Conservation (phyloP, 2,113 vertebrate species). For the Hepsetus odoe region DNA sequence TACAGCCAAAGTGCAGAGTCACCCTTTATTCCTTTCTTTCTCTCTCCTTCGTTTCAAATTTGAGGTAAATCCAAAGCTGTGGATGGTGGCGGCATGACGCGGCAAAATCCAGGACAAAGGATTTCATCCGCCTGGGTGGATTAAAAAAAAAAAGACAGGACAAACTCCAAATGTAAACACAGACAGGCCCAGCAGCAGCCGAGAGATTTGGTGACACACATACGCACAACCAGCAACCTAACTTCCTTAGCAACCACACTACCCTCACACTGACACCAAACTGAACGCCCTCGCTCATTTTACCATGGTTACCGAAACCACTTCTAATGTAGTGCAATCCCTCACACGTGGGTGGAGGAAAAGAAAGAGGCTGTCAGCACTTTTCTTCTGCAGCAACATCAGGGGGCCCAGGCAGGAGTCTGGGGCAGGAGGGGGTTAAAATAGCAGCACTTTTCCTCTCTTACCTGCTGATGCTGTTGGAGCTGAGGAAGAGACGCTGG, state of each 20-base stretch:
- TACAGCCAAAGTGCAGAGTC: not conserved
- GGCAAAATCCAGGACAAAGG: conserved; percentile 39
- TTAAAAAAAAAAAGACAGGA: not conserved
- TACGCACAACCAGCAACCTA: not conserved
- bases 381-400: conserved; percentile 7
- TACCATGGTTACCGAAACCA: conserved; percentile 11
- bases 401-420: conserved; percentile 39
- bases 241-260: conserved; percentile 11
- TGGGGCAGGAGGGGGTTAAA: conserved; percentile 62
- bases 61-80: not conserved
- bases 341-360: not conserved
- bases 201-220: conserved; percentile 1
- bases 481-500: conserved; percentile 95
- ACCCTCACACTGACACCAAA: not conserved
- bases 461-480: conserved; percentile 97
- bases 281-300: not conserved
- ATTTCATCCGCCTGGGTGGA: not conserved
- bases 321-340: not conserved
- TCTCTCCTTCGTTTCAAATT: too few species aligned
- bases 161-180: not conserved
- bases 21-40: not conserved
- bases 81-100: conserved; percentile 26
- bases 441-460: conserved; percentile 52
- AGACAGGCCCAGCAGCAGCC: not conserved
- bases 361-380: conserved; percentile 17